Conservation (phyloP, 2,797 vertebrate species). For the Gymnoscopelus microlampas region DNA sequence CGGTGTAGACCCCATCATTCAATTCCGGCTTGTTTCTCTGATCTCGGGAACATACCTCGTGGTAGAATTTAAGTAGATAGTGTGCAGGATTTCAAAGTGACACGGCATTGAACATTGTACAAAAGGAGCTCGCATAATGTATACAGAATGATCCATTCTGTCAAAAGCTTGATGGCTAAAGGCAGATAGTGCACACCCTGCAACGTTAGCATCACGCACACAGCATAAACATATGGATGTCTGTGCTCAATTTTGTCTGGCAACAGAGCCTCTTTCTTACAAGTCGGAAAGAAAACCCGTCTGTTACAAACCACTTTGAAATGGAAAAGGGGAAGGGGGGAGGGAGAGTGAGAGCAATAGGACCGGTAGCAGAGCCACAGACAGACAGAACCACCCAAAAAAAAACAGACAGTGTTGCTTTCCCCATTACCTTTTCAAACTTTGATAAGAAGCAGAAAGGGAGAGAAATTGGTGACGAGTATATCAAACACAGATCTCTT, state of each 20-base stretch:
- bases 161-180: conserved; percentile 20
- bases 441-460: conserved; percentile 66
- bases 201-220: conserved; percentile 23
- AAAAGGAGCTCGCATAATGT: conserved; percentile 24
- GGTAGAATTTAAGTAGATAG: conserved; percentile 37
- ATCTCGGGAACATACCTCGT: conserved; percentile 28
- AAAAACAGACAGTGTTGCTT: conserved; percentile 68
- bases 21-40: conserved; percentile 25
- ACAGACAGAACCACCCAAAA: conserved; percentile 72
- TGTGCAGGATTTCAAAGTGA: conserved; percentile 48
- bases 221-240: conserved; percentile 25
- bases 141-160: conserved; percentile 37
- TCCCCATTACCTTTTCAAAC: conserved; percentile 61
- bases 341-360: not conserved
- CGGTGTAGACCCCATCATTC: conserved; percentile 28
- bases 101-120: conserved; percentile 40
- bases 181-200: conserved; percentile 12
- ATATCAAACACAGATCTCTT: conserved; percentile 66
- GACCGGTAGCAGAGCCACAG: conserved; percentile 50
- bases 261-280: conserved; percentile 4
- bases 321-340: not conserved
- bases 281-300: conserved; percentile 3
- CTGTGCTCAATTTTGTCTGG: conserved; percentile 16
- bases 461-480: conserved; percentile 24
- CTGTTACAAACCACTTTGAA: conserved; percentile 26